These are phyloP conservation scores for Pristionchus japonicus DNA, from an alignment of 2,888 invertebrate genomes.

Conservation along the genomic window DNA sequence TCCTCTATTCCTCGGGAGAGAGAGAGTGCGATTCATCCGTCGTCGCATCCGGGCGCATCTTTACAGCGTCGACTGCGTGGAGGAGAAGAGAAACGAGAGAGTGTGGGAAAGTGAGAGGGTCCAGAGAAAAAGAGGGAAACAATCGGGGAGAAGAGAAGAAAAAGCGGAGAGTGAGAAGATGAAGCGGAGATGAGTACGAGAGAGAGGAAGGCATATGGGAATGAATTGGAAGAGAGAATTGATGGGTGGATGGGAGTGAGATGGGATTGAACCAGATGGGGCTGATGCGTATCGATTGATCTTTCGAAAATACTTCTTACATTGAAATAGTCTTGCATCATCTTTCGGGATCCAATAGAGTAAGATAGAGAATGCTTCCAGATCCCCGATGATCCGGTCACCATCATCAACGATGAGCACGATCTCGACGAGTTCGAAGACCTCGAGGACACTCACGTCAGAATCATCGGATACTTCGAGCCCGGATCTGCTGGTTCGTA, in stretches of 20 bases:
- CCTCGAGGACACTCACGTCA: slow-evolving; percentile 72
- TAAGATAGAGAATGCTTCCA: slow-evolving; percentile 51
- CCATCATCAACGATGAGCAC: slow-evolving; percentile 75
- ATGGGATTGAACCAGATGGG: not conserved
- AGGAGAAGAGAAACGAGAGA: not conserved
- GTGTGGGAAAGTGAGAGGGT: not conserved
- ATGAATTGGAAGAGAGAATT: slow-evolving; percentile 38
- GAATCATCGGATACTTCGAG: slow-evolving; percentile 75
- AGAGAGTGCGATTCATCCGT: not conserved
- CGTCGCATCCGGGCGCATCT: slow-evolving; percentile 17
- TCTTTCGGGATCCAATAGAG: no score
- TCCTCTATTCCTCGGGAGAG: not conserved
- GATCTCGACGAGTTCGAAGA: slow-evolving; percentile 75
- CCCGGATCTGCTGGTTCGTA: slow-evolving; percentile 71
- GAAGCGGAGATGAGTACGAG: not conserved
- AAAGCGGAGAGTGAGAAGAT: not conserved
- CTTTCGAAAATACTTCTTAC: no score
- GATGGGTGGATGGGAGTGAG: not conserved
- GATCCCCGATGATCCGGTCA: slow-evolving; percentile 75
- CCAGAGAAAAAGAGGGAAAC: slow-evolving; percentile 21
- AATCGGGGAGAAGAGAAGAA: not conserved
- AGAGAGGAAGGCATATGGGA: not conserved
- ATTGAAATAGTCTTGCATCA: no score
- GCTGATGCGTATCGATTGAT: not conserved
- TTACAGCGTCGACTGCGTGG: slow-evolving; percentile 36